Evolutionary conservation across 2,888 invertebrate species (phyloP), one percentile per base, ranked within the genome.

Genomic region (Amphimallon solstitiale): DNA sequence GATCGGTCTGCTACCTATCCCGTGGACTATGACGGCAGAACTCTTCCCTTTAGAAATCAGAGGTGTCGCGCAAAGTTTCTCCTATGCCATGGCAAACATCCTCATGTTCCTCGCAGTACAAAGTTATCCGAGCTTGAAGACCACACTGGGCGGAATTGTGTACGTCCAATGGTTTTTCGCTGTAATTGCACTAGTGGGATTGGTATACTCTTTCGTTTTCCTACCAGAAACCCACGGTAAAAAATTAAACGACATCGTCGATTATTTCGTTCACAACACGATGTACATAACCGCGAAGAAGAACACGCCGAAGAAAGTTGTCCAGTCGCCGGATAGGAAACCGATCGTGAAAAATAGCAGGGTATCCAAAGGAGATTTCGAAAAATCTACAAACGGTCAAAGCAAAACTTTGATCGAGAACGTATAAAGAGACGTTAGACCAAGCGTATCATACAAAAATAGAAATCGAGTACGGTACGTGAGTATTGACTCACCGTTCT

Each of bases 1-100:
- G 86, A 82, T 87, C 43, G 88, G 88, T 0, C 79, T 88, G 70
- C 78, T 88, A 35, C 86, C 86, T 4, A 87, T 88, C 17, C 88
- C 88, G 0, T 88, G 88, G 88, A 88, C 87, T n/a, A 87, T 88
- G 87, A 88, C 87, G 0, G 88, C 88, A 0, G 88, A 88, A 79
- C 77, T 88, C 2, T 88, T 87, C 73, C 88, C 88, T 0, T 82
- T 86, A 1, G 86, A 87, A 69, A 87, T 88, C 45, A 82, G 88
- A 17, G 87, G 87, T 1, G 79, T 87, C 10, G 87, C 87, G 0
- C 87, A 88, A 71, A 86, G 87, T 6, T 81, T 88, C 51, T 83
- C 85, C 45, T 86, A 86, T 75, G 85, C 85, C 35, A 80, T 85
- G 70, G 88, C 86, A 0, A 87, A 87, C 73, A 70, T 86, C 21